Base-by-base conservation (phyloP, 2,888 invertebrate species). In the Drosophila siamana region DNA sequence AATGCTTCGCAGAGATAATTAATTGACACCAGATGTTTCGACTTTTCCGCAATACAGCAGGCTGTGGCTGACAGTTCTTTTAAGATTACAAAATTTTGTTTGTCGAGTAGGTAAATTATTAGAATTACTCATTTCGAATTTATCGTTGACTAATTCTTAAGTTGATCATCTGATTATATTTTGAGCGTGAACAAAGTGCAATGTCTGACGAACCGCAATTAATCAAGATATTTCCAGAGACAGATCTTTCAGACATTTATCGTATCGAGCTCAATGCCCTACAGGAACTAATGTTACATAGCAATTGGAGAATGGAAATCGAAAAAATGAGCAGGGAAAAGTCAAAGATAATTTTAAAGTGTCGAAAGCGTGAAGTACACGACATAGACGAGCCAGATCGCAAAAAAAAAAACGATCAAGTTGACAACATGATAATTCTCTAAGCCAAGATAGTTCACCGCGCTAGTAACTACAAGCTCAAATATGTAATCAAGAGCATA, bases 151-250 rank as follows among this genome's bases (percentile, higher is more conserved):
- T 26, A 26, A 26, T 6, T 7, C 7, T 26, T 26, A 26, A 26
- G 26, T 6, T 26, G 7, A 6, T 26, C 26, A 30, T 11, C 4
- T 1, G 3, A 30, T 5, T 0, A 7, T 0, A 24, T 6, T 24
- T 11, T 30, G 30, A 30, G 11, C 30, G 24, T 4, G 7, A 6
- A 6, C 6, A 6, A 26, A 24, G 28, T n/a, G 9, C 5, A 6
- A 48, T 67, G 46, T 41, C 26, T 2, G 26, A 8, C 5, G 24
- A 13, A 11, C 1, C 2, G 5, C 19, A 28, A 0, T 16, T 59
- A n/a, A 70, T 75, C 7, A 59, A 57, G 41, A 75, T 66, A 9
- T 59, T 70, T 11, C 41, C 48, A 2, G 61, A 74, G 22, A 61
- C 44, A 13, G 57, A 57, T 13, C 28, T 66, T 1, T 19, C 11